Evolutionary conservation across 2,113 vertebrate species (phyloP), one percentile per base, ranked within the genome.

Genomic region (Antigone vipio): DNA sequence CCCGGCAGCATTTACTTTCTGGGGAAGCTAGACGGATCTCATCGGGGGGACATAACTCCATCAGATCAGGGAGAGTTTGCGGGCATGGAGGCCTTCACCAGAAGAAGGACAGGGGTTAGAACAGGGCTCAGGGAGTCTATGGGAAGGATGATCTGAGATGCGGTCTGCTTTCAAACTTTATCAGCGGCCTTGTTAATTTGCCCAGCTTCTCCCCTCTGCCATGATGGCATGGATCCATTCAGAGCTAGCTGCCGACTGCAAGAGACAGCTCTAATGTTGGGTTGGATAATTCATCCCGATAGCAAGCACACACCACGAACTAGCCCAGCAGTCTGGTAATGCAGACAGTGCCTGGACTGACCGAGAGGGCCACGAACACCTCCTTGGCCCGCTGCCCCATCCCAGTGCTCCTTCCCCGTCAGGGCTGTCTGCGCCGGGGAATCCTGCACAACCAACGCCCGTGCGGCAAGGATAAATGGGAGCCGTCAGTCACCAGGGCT

Each of bases 171-270:
- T 35, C 78, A 53, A 8, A 62, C 49, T 45, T 80, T 72, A 69
- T 76, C 73, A 92, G 62, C 7, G 9, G 42, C 64, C 68, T 32
- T 12, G 18, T 75, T 93, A 77, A 93, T 71, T 47, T 5, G 30
- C 23, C 15, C 73, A 67, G 53, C 32, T 52, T 30, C 35, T 52
- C 20, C 13, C 38, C 73, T n/a, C 59, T 18, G 32, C 84, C 84
- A 16, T 0, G 0, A 32, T 1, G 2, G 58, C 63, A 34, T 0
- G 0, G 44, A 4, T 14, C 45, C 45, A 2, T 49, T 26, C 85
- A 45, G 32, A 63, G 63, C 20, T 16, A 11, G 40, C 34, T 17
- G 80, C 53, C 2, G 7, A 6, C 7, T 5, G 84, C 67, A 8
- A 50, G n/a, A 15, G 29, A 34, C 1, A 3, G 67, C 7, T 60